phyloP scores from a whole-genome alignment of 2,797 vertebrate genomes.

The Poeciliopsis infans region DNA sequence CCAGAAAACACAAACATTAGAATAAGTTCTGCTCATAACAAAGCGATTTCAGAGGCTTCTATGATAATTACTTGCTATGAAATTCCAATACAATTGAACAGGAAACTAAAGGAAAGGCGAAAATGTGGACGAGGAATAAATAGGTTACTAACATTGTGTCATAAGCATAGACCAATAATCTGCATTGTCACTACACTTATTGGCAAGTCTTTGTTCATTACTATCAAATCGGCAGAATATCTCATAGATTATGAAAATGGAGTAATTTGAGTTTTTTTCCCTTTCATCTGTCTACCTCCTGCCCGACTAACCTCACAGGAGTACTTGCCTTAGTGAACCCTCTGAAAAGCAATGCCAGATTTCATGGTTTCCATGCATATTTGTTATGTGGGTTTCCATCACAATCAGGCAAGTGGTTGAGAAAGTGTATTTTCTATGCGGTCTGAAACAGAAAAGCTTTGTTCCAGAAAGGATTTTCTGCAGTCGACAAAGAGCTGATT shows the following conservation, averaged over 20 bases:
- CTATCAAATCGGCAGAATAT: conserved; percentile 24
- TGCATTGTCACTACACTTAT: conserved; percentile 8
- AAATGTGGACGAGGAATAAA: neutral
- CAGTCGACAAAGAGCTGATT: conserved; percentile 52
- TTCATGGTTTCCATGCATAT: conserved; percentile 32
- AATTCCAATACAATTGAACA: neutral
- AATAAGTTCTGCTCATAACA: neutral
- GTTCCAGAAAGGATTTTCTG: conserved; percentile 41
- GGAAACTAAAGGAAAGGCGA: neutral
- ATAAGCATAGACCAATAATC: neutral
- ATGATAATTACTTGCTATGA: neutral
- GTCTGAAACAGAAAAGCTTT: conserved; percentile 48
- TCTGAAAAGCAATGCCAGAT: conserved; percentile 16
- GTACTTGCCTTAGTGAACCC: conserved; percentile 24
- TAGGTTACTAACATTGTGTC: neutral
- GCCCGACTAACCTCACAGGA: neutral
- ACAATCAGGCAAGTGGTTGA: conserved; percentile 7
- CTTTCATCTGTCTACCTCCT: conserved; percentile 19
- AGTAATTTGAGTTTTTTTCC: neutral
- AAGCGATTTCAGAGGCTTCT: neutral
- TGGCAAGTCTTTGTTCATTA: conserved; percentile 9
- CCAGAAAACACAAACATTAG: neutral
- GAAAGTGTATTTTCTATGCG: conserved; percentile 42
- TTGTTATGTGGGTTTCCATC: conserved; percentile 17
- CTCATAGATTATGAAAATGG: neutral